A percentile compares a stretch with the other conserved stretches of the same genome.
Evolutionary conservation across 2,888 invertebrate species (phyloP).

Genomic region (Melanotus villosus): DNA sequence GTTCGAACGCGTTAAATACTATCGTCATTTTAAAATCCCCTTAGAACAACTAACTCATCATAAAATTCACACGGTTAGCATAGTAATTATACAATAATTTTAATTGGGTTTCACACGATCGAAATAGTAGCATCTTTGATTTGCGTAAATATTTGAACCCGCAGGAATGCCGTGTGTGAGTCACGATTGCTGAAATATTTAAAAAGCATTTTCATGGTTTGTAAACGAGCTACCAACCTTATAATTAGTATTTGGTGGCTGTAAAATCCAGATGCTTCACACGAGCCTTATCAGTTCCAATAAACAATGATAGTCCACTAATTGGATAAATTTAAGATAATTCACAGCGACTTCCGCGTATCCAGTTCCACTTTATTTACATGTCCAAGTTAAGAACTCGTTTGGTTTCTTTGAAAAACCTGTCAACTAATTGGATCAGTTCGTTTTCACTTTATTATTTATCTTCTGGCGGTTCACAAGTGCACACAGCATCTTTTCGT

Average conservation of each 20-base stretch:
- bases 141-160: background rate
- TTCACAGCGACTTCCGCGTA: conserved; percentile 35
- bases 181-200: background rate
- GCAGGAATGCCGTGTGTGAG: conserved; percentile 2
- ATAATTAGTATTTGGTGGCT: conserved; percentile 11
- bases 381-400: conserved; percentile 37
- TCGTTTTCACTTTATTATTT: conserved; percentile 40
- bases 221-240: conserved; percentile 12
- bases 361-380: conserved; percentile 43
- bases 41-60: background rate
- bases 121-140: conserved; percentile 17
- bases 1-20: background rate
- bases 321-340: conserved; percentile 14
- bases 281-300: conserved; percentile 2
- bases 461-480: conserved; percentile 16
- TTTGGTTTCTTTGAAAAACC: conserved; percentile 35
- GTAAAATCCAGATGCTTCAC: conserved; percentile 17
- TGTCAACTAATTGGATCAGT: conserved; percentile 40
- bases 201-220: too few relatives aligned
- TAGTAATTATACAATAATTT: conserved; percentile 14
- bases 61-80: background rate
- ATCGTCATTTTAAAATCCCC: background rate
- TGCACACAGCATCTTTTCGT: conserved; percentile 6
- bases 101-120: conserved; percentile 11
- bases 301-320: conserved; percentile 8